These are phyloP conservation scores for Oncopodura yosiiana DNA, from an alignment of 1,140 invertebrate genomes.

Conservation along the genomic window DNA sequence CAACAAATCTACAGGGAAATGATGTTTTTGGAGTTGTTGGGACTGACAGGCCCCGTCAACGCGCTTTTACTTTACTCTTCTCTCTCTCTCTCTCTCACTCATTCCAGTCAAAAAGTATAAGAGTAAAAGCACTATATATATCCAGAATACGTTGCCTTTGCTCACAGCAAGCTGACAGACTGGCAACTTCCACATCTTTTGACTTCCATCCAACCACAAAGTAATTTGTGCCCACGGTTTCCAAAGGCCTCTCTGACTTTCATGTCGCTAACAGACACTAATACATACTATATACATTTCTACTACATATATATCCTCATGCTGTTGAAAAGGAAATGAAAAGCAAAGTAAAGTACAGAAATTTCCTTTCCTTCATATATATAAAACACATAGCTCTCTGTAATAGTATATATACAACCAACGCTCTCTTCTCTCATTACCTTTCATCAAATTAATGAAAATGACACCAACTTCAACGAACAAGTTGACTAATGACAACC, in stretches of 20 bases:
- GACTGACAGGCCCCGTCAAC: conserved; percentile 33
- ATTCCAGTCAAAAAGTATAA: too few species aligned
- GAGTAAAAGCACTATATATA: too few species aligned
- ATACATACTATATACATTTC: background rate
- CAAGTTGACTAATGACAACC: conserved; percentile 18
- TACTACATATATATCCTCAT: too few species aligned
- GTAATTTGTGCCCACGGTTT: conserved; percentile 33
- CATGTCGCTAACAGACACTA: conserved; percentile 25
- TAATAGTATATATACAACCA: background rate
- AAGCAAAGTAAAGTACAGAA: too few species aligned
- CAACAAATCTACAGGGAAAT: conserved; percentile 24
- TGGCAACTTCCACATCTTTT: conserved; percentile 24
- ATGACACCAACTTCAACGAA: conserved; percentile 19
- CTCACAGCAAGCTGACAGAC: background rate
- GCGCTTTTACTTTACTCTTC: conserved; percentile 28
- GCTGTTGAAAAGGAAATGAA: too few species aligned
- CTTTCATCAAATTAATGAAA: conserved; percentile 30
- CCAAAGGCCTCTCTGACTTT: conserved; percentile 6
- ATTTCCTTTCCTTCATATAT: background rate
- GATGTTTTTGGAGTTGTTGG: conserved; percentile 28
- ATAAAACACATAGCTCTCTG: background rate
- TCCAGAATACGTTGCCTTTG: too few species aligned
- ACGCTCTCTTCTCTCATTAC: background rate
- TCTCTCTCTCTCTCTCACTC: conserved; percentile 23
- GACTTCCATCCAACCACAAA: conserved; percentile 35